Base-by-base conservation (phyloP, 1,140 invertebrate genomes). In the Drosophila miranda region DNA sequence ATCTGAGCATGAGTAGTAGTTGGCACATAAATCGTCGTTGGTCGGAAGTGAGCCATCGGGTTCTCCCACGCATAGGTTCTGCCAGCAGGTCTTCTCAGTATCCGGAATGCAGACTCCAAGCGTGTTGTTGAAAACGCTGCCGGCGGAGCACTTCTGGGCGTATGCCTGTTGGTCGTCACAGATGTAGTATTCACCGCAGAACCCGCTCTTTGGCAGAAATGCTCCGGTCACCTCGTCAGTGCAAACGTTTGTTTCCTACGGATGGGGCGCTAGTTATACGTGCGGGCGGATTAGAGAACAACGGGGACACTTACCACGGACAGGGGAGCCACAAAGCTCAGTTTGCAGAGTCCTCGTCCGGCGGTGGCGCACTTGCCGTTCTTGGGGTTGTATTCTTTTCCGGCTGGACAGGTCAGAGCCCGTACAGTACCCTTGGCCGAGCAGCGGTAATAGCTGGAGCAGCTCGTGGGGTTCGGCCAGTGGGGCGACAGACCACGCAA, bases 381-480 rank as follows among this genome's bases (percentile, higher is more conserved):
- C 34, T 73, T 86, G 1, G 83, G 49, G 45, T 90, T 90, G 41
- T 90, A 90, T 13, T 75, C 71, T 59, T 90, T 89, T 43, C 75
- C 84, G 4, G 38, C 21, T 0, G 88, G 67, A 51, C 89, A 90
- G 2, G 56, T 72, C 3, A 90, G 34, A 30, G 59, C 28, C 11
- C 89, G 73, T 7, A 74, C 82, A 2, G 52, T 43, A 46, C 71
- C 80, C 41, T 82, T 90, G 38, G 60, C 26, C 16, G 83, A 73
- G 49, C 89, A 90, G 30, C 78, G 78, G 44, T 90, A 90, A 43
- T 87, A 90, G 48, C 58, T 73, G 21, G 73, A 58, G 13, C 89
- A 90, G n/a, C 68, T 72, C 1, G 53, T 30, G 13, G 89, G 89
- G 55, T 90, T 86, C 0, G 89, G 72, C 88, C 88, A 90, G 19